Evolutionary conservation across 2,888 invertebrate genomes (phyloP).

Genomic region (Macaria liturata): DNA sequence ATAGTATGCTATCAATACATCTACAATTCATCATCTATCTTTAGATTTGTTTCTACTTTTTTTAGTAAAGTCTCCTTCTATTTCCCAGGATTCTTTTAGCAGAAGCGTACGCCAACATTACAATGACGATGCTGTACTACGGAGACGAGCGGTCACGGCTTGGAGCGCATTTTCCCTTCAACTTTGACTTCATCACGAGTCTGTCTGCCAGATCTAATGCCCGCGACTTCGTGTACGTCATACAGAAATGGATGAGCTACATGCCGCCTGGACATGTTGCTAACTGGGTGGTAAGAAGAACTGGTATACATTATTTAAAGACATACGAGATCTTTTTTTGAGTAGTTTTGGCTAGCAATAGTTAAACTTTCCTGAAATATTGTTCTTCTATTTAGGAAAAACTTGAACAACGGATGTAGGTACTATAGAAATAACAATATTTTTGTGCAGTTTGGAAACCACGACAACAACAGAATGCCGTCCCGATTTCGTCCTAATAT

Average conservation of each 20-base stretch:
- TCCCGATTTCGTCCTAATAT: constrained; percentile 85
- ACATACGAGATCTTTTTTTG: no score
- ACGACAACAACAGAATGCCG: constrained; percentile 86
- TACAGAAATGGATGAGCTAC: constrained; percentile 83
- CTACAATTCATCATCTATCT: no score
- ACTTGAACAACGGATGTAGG: no score
- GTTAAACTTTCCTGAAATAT: no score
- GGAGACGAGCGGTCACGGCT: constrained; percentile 75
- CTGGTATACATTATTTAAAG: no score
- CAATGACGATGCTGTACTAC: constrained; percentile 84
- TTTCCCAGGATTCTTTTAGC: constrained; percentile 81
- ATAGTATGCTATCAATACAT: no score
- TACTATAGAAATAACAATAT: no score
- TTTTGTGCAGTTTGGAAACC: constrained; percentile 85
- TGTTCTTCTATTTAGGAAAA: no score
- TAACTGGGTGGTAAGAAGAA: constrained; percentile 85
- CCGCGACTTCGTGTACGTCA: constrained; percentile 70
- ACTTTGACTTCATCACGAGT: constrained; percentile 84
- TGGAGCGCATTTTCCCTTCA: constrained; percentile 84
- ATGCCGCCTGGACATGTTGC: constrained; percentile 83
- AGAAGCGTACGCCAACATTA: constrained; percentile 83
- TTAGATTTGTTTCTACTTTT: no score
- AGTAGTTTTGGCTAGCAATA: no score
- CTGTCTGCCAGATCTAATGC: constrained; percentile 72
- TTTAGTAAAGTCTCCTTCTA: no score